A percentile compares a stretch with the other conserved stretches of the same genome.
Evolutionary conservation across 2,888 invertebrate genomes (phyloP).

Genomic region (Cantharis rustica): DNA sequence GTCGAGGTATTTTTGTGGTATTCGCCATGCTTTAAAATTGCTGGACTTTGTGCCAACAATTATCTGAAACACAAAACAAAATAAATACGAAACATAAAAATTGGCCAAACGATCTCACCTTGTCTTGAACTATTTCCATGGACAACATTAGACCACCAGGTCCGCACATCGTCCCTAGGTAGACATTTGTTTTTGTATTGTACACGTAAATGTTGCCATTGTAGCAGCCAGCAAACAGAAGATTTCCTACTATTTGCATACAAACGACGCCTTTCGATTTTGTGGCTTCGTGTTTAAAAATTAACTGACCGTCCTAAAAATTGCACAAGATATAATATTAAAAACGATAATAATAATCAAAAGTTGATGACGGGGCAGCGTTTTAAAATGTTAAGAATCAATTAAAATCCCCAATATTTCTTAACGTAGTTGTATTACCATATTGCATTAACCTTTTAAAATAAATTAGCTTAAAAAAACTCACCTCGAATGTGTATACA

Average conservation of each 20-base stretch:
- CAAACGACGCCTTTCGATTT: constrained; percentile 70
- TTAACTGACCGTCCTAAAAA: constrained; percentile 67
- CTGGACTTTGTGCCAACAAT: constrained; percentile 42
- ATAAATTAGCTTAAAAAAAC: constrained; percentile 44
- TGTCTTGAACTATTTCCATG: constrained; percentile 68
- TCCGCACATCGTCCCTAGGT: constrained; percentile 68
- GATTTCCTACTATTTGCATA: constrained; percentile 66
- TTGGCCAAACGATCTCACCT: constrained; percentile 58
- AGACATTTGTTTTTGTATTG: constrained; percentile 59
- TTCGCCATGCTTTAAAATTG: constrained; percentile 37
- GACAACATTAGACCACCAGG: constrained; percentile 75
- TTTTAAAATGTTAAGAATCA: no score
- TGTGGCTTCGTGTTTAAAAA: constrained; percentile 45
- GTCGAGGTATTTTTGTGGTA: constrained; percentile 33
- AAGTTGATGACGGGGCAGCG: no score
- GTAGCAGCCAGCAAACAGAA: constrained; percentile 75
- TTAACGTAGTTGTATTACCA: no score
- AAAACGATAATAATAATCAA: no score
- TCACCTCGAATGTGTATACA: constrained; percentile 76
- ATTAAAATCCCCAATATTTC: no score
- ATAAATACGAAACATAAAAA: neutral
- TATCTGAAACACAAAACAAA: constrained; percentile 34
- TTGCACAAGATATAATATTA: neutral
- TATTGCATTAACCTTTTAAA: neutral
- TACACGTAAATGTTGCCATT: constrained; percentile 79